Evolutionary conservation across 2,888 invertebrate genomes (phyloP).

Genomic region (Ophraella communa): DNA sequence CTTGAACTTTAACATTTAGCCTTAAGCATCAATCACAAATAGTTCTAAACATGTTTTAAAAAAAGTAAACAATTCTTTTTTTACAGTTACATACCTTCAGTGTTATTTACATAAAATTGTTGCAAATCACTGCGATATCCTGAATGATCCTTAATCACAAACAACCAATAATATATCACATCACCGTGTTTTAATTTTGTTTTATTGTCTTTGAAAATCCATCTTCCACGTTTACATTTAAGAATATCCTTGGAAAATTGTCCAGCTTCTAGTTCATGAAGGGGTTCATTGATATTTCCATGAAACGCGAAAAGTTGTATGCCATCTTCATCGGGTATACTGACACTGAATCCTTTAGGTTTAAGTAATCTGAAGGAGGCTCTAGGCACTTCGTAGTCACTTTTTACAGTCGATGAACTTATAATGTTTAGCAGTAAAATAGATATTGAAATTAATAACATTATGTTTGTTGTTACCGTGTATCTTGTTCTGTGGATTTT

Average conservation of each 20-base stretch:
- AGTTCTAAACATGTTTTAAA: too few relatives aligned
- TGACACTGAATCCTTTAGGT: conserved; percentile 68
- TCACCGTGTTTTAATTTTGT: conserved; percentile 68
- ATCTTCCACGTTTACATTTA: conserved; percentile 67
- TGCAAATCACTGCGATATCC: conserved; percentile 70
- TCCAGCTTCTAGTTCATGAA: conserved; percentile 74
- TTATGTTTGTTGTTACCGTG: background rate
- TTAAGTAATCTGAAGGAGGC: conserved; percentile 66
- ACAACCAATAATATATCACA: conserved; percentile 77
- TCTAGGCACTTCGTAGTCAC: conserved; percentile 60
- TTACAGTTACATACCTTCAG: background rate
- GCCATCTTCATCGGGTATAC: conserved; percentile 67
- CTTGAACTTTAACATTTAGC: too few relatives aligned
- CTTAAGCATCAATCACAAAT: too few relatives aligned
- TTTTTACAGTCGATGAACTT: conserved; percentile 9
- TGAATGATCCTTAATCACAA: conserved; percentile 63
- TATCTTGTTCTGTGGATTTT: background rate
- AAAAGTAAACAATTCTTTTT: too few relatives aligned
- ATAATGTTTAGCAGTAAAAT: conserved; percentile 3
- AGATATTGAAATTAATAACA: background rate
- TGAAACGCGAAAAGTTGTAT: conserved; percentile 77
- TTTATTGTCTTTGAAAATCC: conserved; percentile 70
- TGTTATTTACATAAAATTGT: conserved; percentile 3
- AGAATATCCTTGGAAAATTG: conserved; percentile 68
- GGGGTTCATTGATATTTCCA: conserved; percentile 75